A percentile compares a stretch with the other conserved stretches of the same genome.
phyloP scores from a whole-genome alignment of 2,113 vertebrate genomes.

The Strix aluco region DNA sequence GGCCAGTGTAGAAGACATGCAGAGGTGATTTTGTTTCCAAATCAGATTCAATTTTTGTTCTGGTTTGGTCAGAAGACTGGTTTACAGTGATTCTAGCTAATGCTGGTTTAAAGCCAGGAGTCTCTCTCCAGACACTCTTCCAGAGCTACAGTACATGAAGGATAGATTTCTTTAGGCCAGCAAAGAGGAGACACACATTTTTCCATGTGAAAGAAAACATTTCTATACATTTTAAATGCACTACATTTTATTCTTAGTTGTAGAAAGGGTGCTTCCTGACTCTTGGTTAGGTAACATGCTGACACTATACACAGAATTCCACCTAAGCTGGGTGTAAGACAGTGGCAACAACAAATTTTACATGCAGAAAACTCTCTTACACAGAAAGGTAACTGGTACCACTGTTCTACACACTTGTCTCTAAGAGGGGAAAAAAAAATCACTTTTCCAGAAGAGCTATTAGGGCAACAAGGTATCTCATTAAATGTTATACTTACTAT shows the following conservation, averaged over 20 bases:
- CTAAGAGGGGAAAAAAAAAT: not conserved
- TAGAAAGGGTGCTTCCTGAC: not conserved
- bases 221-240: not conserved
- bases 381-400: not conserved
- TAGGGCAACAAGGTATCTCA: not conserved
- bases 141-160: not conserved
- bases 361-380: not conserved
- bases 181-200: not conserved
- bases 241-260: not conserved
- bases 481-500: not conserved
- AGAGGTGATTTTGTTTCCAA: not conserved
- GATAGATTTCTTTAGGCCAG: not conserved
- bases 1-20: not conserved
- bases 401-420: not conserved
- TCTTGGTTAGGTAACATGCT: not conserved
- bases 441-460: not conserved
- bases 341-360: not conserved
- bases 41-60: not conserved
- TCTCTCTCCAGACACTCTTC: not conserved
- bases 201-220: not conserved
- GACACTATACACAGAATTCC: not conserved
- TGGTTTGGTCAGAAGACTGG: not conserved
- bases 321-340: not conserved
- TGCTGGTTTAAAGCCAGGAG: not conserved
- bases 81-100: not conserved